Percentiles rank a stretch among this genome's conserved stretches.
phyloP scores from a whole-genome alignment of 2,888 invertebrate genomes.

The Lacanobia wlatinum region DNA sequence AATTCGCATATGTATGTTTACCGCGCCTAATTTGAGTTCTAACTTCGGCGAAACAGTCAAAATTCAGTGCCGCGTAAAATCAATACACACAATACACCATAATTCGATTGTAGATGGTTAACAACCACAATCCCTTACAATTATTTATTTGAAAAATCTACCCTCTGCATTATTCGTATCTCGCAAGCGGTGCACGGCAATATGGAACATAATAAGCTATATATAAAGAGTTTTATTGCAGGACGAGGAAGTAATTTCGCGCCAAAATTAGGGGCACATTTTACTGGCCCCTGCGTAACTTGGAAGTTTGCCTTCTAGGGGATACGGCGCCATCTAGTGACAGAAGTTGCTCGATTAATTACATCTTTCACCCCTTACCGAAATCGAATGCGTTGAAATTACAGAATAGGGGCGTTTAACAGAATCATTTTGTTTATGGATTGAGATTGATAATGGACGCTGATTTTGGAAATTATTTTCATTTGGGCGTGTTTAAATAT shows the following conservation, averaged over 20 bases:
- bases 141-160: slow-evolving; percentile 85
- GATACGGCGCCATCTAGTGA: slow-evolving; percentile 75
- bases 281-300: slow-evolving; percentile 71
- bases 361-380: slow-evolving; percentile 83
- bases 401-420: slow-evolving; percentile 75
- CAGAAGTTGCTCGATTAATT: slow-evolving; percentile 88
- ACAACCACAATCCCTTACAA: slow-evolving; percentile 85
- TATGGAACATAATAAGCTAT: slow-evolving; percentile 62
- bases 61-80: slow-evolving; percentile 60
- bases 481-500: background rate
- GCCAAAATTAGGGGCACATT: slow-evolving; percentile 80
- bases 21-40: slow-evolving; percentile 6
- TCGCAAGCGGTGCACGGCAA: slow-evolving; percentile 55
- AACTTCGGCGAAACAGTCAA: slow-evolving; percentile 25
- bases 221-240: slow-evolving; percentile 69
- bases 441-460: slow-evolving; percentile 55
- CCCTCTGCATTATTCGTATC: slow-evolving; percentile 75
- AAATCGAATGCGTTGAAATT: slow-evolving; percentile 78
- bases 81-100: slow-evolving; percentile 76
- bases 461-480: slow-evolving; percentile 19
- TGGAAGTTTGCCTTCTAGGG: slow-evolving; percentile 62
- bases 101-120: slow-evolving; percentile 82
- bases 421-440: slow-evolving; percentile 76
- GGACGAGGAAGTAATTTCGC: slow-evolving; percentile 62
- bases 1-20: slow-evolving; percentile 9